phyloP scores from a whole-genome alignment of 2,797 vertebrate species.

The Eulemur mongoz region DNA sequence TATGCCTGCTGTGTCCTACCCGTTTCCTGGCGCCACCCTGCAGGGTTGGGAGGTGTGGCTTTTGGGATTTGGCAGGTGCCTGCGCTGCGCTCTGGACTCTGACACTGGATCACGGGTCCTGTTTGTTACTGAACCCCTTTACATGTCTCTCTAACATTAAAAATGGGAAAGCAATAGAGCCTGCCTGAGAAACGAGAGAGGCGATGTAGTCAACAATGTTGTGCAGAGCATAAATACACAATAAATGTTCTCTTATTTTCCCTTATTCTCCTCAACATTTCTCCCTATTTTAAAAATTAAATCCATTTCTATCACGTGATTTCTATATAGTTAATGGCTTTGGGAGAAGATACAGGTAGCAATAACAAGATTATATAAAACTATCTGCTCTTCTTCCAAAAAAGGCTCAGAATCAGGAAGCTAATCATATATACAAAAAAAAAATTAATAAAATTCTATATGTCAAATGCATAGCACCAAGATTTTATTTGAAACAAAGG shows the following conservation, averaged over 20 bases:
- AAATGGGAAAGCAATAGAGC: not conserved
- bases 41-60: not conserved
- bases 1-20: not conserved
- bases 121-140: not conserved
- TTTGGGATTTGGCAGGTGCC: not conserved
- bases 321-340: not conserved
- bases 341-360: not conserved
- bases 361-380: not conserved
- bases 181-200: not conserved
- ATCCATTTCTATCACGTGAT: not conserved
- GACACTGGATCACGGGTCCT: not conserved
- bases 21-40: no score
- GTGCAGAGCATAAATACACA: not conserved
- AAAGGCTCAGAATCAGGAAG: not conserved
- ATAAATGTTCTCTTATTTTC: not conserved
- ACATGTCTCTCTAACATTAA: not conserved
- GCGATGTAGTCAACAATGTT: not conserved
- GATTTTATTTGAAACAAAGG: not conserved
- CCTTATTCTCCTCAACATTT: not conserved
- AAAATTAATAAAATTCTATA: not conserved
- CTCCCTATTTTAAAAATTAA: not conserved
- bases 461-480: not conserved
- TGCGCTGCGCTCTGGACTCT: not conserved
- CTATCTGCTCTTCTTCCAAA: not conserved
- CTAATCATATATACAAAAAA: not conserved